Evolutionary conservation across 2,797 vertebrate genomes (phyloP), one percentile per base, ranked within the genome.

Genomic region (Dryobates pubescens): DNA sequence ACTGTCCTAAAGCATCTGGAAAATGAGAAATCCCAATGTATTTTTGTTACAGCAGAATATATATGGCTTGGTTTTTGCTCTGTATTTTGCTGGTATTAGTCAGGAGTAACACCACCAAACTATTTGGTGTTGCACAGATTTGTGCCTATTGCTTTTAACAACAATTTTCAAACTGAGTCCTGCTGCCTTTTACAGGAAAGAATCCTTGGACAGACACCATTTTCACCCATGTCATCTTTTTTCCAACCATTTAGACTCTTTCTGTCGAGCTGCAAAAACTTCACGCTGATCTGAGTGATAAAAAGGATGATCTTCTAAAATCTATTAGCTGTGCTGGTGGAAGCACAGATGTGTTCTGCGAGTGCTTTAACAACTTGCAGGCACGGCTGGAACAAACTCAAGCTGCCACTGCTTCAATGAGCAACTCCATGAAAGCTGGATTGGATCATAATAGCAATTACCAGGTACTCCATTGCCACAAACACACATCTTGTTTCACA

Each of bases 201-300:
- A 78, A 5, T 64, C 61, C 45, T 54, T 78, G 29, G 62, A 62
- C 1, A 70, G 56, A 70, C n/a, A 64, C 30, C 62, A 29, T 91
- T 79, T 88, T 89, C 74, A 93, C 47, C 76, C 24, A n/a, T 22
- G 17, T 69, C 82, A 53, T 82, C 82, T 84, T 90, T 81, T 81
- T 89, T 80, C 88, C 38, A 34, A 43, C 75, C 47, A 74, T 56
- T 29, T 95, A 99, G 99, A 97, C 96, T 68, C 96, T 99, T 76
- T 98, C 98, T 30, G 93, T 97, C 1, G 98, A 98, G 90, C 93
- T 99, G 94, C 96, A 88, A 62, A 97, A 97, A 38, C 96, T 99
- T 47, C 82, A 95, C 12, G 18, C 91, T 17, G 98, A 98, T 83
- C 81, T 99, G 96, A 94, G 82, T 57, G 96, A 97, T 59, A 98